Evolutionary conservation across 2,888 invertebrate genomes (phyloP).

Genomic region (Ornithoptera priamus): DNA sequence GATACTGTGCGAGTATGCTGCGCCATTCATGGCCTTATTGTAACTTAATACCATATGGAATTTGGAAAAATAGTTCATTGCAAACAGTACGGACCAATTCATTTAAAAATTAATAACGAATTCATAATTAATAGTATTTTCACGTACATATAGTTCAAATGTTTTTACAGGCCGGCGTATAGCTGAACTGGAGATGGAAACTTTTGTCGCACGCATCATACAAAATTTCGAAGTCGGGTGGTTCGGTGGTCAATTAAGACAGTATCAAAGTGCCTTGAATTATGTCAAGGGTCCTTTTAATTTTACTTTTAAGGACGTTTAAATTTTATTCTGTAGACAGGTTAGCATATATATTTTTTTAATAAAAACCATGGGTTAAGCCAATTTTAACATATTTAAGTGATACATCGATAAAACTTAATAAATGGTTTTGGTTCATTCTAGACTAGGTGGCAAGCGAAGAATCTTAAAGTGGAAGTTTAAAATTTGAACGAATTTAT

Average conservation of each 20-base stretch:
- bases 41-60: no score
- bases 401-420: no score
- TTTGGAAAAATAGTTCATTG: no score
- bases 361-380: not conserved
- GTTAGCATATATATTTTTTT: not conserved
- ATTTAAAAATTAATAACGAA: no score
- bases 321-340: constrained; percentile 23
- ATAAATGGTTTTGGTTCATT: no score
- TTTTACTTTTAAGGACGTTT: constrained; percentile 57
- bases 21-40: no score
- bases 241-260: constrained; percentile 50
- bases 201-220: constrained; percentile 50
- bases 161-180: constrained; percentile 73
- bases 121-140: no score
- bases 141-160: not conserved
- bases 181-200: constrained; percentile 80
- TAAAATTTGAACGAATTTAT: no score
- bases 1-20: no score
- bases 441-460: no score
- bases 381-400: not conserved
- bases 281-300: constrained; percentile 55
- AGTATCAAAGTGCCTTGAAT: constrained; percentile 47
- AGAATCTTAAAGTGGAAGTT: no score
- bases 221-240: constrained; percentile 49
- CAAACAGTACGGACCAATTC: no score